A percentile compares a stretch with the other conserved stretches of the same genome.
Evolutionary conservation across 2,797 vertebrate genomes (phyloP).

Genomic region (Sebastolobus altivelis): DNA sequence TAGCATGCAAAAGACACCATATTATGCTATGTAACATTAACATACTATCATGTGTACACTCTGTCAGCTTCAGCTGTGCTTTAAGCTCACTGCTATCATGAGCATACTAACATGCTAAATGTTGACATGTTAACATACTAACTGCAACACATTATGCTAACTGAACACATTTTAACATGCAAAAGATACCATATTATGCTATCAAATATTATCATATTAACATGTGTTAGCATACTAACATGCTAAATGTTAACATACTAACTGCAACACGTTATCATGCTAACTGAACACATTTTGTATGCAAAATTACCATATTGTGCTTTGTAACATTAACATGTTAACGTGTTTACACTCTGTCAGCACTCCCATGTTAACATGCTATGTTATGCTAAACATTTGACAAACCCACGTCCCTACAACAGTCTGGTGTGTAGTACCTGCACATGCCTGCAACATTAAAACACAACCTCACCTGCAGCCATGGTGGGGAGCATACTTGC

Average conservation of each 20-base stretch:
- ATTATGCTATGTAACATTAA: not conserved
- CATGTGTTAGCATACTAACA: no score
- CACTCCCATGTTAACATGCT: not conserved
- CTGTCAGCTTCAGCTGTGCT: no score
- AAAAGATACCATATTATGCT: no score
- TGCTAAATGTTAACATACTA: not conserved
- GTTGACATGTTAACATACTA: not conserved
- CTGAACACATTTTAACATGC: not conserved
- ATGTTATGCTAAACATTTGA: not conserved
- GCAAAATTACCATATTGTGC: no score
- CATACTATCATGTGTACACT: no score
- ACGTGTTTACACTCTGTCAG: no score
- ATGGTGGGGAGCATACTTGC: conserved; percentile 98
- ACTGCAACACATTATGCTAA: not conserved
- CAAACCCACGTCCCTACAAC: not conserved
- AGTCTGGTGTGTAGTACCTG: not conserved
- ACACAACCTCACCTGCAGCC: conserved; percentile 91
- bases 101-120: no score
- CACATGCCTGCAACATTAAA: not conserved
- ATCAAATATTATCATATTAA: no score
- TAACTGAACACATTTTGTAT: not conserved
- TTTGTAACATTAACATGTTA: no score
- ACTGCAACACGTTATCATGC: not conserved
- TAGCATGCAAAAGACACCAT: not conserved
- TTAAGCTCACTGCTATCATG: not conserved